phyloP scores from a whole-genome alignment of 1,140 invertebrate genomes.

The Tetramorium alpestre region DNA sequence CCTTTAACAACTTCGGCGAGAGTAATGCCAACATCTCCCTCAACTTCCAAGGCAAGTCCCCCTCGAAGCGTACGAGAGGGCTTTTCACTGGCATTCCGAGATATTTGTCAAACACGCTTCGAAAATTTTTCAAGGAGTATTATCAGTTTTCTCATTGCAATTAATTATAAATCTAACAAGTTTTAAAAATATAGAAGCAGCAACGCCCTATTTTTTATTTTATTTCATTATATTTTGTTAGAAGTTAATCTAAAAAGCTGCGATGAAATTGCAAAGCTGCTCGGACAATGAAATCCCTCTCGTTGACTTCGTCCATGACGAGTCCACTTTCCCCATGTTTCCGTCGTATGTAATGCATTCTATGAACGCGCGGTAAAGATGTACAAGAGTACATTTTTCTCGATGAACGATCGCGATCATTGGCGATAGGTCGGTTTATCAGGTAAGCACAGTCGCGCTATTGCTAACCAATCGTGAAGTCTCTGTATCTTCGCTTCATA shows the following conservation, averaged over 20 bases:
- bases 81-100: slow-evolving; percentile 32
- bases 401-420: slow-evolving; percentile 15
- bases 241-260: background rate
- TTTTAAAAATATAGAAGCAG: background rate
- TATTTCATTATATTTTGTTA: slow-evolving; percentile 2
- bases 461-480: slow-evolving; percentile 64
- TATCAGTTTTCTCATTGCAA: background rate
- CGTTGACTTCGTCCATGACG: slow-evolving; percentile 21
- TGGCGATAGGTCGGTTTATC: background rate
- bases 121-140: background rate
- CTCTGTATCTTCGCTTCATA: slow-evolving; percentile 59
- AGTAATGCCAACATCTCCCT: slow-evolving; percentile 99
- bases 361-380: slow-evolving; percentile 3
- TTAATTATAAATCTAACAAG: background rate
- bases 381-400: slow-evolving; percentile 10
- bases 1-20: slow-evolving; percentile 99
- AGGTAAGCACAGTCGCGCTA: slow-evolving; percentile 65
- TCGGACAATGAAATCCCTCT: slow-evolving; percentile 29
- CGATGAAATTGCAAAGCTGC: background rate
- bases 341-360: slow-evolving; percentile 14
- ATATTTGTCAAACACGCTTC: background rate
- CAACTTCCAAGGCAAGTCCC: slow-evolving; percentile 97
- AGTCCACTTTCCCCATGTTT: slow-evolving; percentile 47
- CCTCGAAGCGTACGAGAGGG: slow-evolving; percentile 45
- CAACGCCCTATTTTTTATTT: background rate